phyloP scores from a whole-genome alignment of 2,113 vertebrate genomes.

The Anhinga anhinga region DNA sequence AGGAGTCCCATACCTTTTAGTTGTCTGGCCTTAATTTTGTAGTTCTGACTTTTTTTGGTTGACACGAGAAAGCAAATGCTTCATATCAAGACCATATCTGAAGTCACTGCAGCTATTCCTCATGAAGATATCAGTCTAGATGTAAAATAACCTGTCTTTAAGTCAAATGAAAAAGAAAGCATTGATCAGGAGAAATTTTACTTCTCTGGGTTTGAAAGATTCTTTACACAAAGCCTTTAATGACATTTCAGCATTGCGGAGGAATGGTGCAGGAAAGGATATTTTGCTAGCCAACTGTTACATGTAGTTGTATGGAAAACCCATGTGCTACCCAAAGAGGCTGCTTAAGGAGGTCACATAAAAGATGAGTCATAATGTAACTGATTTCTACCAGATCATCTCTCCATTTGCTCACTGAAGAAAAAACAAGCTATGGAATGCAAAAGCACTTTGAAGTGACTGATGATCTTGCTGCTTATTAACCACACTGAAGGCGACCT shows the following conservation, averaged over 20 bases:
- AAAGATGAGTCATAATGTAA: constrained; percentile 51
- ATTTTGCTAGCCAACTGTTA: not conserved
- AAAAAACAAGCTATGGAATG: constrained; percentile 54
- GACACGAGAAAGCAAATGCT: not conserved
- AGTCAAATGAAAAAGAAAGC: not conserved
- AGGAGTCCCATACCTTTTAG: not conserved
- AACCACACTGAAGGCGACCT: not conserved
- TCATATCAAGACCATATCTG: not conserved
- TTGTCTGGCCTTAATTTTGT: not conserved
- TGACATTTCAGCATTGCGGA: not conserved
- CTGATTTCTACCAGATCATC: constrained; percentile 53
- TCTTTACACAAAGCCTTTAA: not conserved
- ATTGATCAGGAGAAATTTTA: not conserved
- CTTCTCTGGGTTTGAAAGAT: not conserved
- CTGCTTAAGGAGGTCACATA: constrained; percentile 22
- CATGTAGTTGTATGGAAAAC: not conserved
- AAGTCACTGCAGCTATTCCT: not conserved
- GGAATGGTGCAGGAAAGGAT: not conserved
- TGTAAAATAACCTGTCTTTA: not conserved
- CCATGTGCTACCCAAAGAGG: constrained; percentile 47
- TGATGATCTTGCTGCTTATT: constrained; percentile 45
- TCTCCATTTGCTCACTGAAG: constrained; percentile 16
- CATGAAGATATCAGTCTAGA: not conserved
- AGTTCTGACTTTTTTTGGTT: not conserved
- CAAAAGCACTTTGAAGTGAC: constrained; percentile 39